Base-by-base conservation (phyloP, 2,113 vertebrate genomes). In the Rhagologus leucostigma region DNA sequence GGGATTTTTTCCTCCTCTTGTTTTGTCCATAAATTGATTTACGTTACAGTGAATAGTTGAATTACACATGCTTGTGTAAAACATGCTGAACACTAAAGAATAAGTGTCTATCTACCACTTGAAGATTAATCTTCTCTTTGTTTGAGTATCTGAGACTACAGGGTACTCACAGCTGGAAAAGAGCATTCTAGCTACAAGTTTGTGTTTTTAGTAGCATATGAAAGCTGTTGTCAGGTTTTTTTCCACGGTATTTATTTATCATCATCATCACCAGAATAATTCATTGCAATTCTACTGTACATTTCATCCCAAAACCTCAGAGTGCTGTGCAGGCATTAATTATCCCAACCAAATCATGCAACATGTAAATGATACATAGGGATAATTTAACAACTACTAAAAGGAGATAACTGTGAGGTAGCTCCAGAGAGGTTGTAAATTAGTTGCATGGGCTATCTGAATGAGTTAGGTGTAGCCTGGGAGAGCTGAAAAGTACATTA, bases 121-220 rank as follows among this genome's bases (percentile, higher is more conserved):
- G 87, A 96, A 89, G 92, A 89, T 94, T 93, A 95, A 95, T 96
- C 87, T 92, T 89, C 74, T 91, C 85, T 93, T 65, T 88, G 35
- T 93, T 93, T 85, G 60, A 89, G 81, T 76, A 83, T 85, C 85
- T 87, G 69, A 95, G 85, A 73, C 57, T 68, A 71, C 41, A 89
- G 90, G 69, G 62, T 52, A 70, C 84, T 94, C 82, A 65, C 71
- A 95, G 92, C 60, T 87, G 52, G 70, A 94, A 94, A 95, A 95
- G 68, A 69, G 71, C 77, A 23, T 67, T 94, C 84, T 53, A 91
- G 56, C 62, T 93, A 82, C 64, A 96, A 79, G 85, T 93, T 67
- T 94, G 42, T 92, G 39, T 56, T 94, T 93, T 94, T 87, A 94
- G 81, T 56, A 92, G 76, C 49, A 53, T 30, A 59, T 64, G 76